phyloP scores from a whole-genome alignment of 2,113 vertebrate genomes.

The Spheniscus mendiculus region DNA sequence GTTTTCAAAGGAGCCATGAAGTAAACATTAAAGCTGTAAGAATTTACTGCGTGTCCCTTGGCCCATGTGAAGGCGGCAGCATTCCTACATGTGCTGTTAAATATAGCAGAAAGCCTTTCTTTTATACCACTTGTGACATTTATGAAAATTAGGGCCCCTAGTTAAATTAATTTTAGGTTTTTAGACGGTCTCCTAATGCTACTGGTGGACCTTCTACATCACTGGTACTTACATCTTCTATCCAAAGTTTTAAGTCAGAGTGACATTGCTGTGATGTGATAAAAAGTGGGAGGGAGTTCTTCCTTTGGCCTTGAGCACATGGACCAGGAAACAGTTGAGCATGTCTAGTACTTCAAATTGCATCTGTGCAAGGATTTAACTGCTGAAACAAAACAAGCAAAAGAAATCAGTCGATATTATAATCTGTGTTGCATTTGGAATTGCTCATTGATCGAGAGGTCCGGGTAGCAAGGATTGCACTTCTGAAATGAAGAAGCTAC shows the following conservation, averaged over 20 bases:
- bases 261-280: neutral
- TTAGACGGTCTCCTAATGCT: neutral
- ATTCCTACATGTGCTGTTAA: neutral
- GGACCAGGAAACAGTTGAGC: neutral
- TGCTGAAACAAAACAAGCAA: neutral
- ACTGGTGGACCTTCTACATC: neutral
- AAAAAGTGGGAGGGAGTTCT: neutral
- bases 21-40: neutral
- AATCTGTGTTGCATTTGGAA: neutral
- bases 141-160: neutral
- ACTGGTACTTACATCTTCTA: neutral
- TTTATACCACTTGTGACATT: neutral
- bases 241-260: neutral
- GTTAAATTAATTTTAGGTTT: neutral
- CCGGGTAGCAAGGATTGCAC: neutral
- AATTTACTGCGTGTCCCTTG: neutral
- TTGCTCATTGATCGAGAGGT: neutral
- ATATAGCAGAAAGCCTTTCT: neutral
- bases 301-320: neutral
- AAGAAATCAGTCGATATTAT: neutral
- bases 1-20: conserved; percentile 11
- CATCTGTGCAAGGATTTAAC: neutral
- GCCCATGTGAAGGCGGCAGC: neutral
- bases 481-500: neutral
- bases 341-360: neutral